phyloP scores from a whole-genome alignment of 2,888 invertebrate genomes.

The Drosophila pseudotakahashii region DNA sequence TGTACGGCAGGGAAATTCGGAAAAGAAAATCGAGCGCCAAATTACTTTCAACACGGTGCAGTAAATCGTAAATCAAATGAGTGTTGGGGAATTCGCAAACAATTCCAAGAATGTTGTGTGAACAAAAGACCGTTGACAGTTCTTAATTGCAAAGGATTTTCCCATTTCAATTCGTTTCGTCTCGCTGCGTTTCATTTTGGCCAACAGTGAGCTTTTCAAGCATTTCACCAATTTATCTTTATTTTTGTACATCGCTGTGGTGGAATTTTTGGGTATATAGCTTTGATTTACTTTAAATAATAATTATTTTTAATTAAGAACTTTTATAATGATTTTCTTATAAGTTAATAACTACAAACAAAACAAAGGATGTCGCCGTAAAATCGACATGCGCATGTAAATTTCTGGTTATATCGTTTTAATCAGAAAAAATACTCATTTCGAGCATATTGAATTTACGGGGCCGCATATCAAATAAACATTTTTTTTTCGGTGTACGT shows the following conservation, averaged over 20 bases:
- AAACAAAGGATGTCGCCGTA: no score
- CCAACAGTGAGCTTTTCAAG: conserved; percentile 10
- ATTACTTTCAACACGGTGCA: conserved; percentile 71
- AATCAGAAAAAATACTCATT: no score
- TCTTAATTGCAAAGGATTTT: conserved; percentile 76
- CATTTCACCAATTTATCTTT: conserved; percentile 31
- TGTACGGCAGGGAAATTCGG: conserved; percentile 35
- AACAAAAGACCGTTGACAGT: conserved; percentile 80
- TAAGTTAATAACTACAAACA: no score
- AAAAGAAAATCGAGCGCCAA: conserved; percentile 68
- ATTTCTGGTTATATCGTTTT: no score
- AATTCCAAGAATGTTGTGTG: conserved; percentile 68
- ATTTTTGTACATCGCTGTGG: neutral
- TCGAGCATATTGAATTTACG: no score
- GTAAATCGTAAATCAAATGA: conserved; percentile 68
- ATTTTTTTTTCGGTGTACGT: no score
- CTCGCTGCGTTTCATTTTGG: conserved; percentile 11
- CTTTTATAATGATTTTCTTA: neutral
- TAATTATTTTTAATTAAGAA: neutral
- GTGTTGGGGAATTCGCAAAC: conserved; percentile 60
- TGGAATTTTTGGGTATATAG: neutral
- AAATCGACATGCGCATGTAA: no score
- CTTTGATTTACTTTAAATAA: neutral
- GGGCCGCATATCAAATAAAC: no score
- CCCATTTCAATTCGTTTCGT: conserved; percentile 13